Conservation (phyloP, 1,140 invertebrate species). For the Dendrolimus punctatus region DNA sequence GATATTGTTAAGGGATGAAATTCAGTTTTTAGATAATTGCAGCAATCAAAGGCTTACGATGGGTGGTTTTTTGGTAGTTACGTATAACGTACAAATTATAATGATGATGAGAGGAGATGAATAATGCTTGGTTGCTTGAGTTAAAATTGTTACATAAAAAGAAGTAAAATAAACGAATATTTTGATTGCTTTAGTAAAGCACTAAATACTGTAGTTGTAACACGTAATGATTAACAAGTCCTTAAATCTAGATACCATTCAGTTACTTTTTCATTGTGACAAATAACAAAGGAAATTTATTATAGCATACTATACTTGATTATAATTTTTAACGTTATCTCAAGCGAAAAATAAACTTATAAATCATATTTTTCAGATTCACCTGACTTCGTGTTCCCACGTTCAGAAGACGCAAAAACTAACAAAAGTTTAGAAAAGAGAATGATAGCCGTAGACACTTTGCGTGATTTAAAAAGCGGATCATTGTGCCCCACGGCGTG, state of each 20-base stretch:
- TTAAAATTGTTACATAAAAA: not conserved
- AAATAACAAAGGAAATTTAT: too few relatives aligned
- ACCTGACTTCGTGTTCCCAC: constrained; percentile 20
- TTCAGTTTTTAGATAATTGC: constrained; percentile 46
- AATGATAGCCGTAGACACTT: constrained; percentile 25
- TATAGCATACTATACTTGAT: too few relatives aligned
- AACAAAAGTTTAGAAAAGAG: constrained; percentile 28
- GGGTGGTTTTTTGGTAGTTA: constrained; percentile 21
- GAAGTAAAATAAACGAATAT: too few relatives aligned
- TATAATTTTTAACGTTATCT: too few relatives aligned
- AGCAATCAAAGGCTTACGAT: constrained; percentile 32
- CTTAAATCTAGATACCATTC: too few relatives aligned
- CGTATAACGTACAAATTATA: constrained; percentile 1
- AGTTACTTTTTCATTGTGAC: too few relatives aligned
- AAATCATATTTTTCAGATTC: too few relatives aligned
- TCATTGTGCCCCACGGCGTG: constrained; percentile 33
- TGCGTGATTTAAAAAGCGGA: constrained; percentile 40
- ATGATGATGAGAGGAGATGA: not conserved
- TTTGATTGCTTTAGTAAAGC: too few relatives aligned
- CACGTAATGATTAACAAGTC: too few relatives aligned
- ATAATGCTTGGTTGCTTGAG: not conserved
- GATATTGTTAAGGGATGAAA: constrained; percentile 43
- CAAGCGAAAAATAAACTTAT: too few relatives aligned
- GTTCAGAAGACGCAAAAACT: constrained; percentile 43
- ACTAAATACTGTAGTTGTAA: too few relatives aligned